Evolutionary conservation across 2,888 invertebrate genomes (phyloP).

Genomic region (Conchocele bisecta): DNA sequence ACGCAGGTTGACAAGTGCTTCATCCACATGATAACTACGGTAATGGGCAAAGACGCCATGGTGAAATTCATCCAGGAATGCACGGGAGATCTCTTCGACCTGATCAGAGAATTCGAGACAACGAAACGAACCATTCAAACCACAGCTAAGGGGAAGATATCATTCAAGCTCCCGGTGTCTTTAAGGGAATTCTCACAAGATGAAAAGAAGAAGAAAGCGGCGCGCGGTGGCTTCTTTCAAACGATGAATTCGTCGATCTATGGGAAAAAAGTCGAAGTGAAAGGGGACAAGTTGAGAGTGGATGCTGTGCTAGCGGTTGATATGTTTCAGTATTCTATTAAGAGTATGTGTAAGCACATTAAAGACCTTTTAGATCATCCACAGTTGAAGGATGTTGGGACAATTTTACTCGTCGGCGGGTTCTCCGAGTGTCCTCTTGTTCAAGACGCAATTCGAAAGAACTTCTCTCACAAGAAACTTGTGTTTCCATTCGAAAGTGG

Average conservation of each 20-base stretch:
- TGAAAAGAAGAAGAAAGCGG: constrained; percentile 1
- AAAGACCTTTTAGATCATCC: constrained; percentile 9
- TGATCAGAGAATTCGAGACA: constrained; percentile 50
- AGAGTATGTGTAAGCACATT: constrained; percentile 20
- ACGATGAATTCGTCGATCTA: constrained; percentile 16
- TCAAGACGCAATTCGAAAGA: constrained; percentile 15
- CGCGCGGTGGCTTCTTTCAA: constrained; percentile 5
- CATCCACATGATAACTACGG: constrained; percentile 20
- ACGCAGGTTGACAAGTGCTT: constrained; percentile 41
- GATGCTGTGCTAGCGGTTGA: constrained; percentile 5
- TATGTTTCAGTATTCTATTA: constrained; percentile 28
- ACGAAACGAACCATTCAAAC: constrained; percentile 33
- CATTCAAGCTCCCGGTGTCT: constrained; percentile 19
- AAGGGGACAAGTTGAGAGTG: constrained; percentile 30
- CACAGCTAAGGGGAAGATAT: constrained; percentile 28
- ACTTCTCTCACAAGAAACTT: background rate
- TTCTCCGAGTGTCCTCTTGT: constrained; percentile 41
- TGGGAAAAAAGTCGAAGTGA: constrained; percentile 18
- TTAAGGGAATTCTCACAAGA: constrained; percentile 21
- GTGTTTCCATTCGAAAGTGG: constrained; percentile 54
- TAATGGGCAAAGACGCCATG: constrained; percentile 38
- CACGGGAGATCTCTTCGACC: constrained; percentile 32
- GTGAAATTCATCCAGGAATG: constrained; percentile 32
- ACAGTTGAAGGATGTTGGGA: constrained; percentile 9
- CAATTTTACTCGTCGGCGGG: constrained; percentile 33